Conservation (phyloP, 2,113 vertebrate species). For the Psilopogon haemacephalus region DNA sequence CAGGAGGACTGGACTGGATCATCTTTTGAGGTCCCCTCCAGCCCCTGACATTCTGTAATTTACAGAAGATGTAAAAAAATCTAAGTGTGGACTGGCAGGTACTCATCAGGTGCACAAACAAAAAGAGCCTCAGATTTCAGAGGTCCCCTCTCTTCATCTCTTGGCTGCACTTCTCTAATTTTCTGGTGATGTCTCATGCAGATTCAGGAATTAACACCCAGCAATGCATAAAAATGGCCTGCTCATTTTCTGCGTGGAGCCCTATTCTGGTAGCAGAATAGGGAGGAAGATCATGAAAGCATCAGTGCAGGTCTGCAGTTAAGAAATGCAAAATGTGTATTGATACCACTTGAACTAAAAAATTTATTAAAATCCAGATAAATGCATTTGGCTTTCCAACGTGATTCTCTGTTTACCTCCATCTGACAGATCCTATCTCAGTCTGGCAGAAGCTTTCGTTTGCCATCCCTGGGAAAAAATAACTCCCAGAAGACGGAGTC, state of each 20-base stretch:
- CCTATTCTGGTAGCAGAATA: background rate
- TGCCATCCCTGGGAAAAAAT: slow-evolving; percentile 10
- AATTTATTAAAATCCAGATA: background rate
- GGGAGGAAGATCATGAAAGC: background rate
- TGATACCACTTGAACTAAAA: background rate
- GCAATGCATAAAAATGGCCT: background rate
- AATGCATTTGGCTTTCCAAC: background rate
- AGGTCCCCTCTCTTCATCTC: background rate
- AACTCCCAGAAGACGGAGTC: slow-evolving; percentile 1
- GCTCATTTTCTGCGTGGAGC: background rate
- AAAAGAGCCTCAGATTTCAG: background rate
- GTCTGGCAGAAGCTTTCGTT: background rate
- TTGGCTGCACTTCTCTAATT: background rate
- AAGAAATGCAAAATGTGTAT: background rate
- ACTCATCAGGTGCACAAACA: background rate
- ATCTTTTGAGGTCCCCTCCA: no score
- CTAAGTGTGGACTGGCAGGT: no score
- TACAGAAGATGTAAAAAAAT: background rate
- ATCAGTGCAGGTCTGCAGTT: background rate
- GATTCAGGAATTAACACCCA: background rate
- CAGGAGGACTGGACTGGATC: no score
- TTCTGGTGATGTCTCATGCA: background rate
- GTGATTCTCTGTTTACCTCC: background rate
- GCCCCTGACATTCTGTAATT: background rate
- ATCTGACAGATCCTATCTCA: background rate